phyloP scores from a whole-genome alignment of 2,797 vertebrate genomes.

The Loriculus beryllinus region DNA sequence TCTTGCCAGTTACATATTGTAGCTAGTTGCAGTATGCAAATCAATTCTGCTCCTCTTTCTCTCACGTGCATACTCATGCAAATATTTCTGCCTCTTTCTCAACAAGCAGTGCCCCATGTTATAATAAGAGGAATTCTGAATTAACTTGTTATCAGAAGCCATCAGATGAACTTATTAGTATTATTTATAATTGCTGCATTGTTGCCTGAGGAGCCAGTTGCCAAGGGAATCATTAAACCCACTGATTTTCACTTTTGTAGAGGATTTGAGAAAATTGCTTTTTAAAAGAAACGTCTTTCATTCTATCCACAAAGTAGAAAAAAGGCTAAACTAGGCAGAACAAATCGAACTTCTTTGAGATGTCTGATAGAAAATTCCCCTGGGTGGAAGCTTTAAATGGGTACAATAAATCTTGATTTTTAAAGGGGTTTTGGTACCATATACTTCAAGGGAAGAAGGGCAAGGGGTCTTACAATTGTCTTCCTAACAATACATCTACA shows the following conservation, averaged over 20 bases:
- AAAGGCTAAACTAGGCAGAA: slow-evolving; percentile 73
- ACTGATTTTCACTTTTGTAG: slow-evolving; percentile 53
- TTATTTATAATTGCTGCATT: slow-evolving; percentile 61
- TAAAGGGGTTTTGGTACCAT: slow-evolving; percentile 6
- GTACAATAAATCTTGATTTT: slow-evolving; percentile 68
- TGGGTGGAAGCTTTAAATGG: slow-evolving; percentile 48
- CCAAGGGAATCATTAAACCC: slow-evolving; percentile 62
- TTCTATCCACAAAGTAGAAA: slow-evolving; percentile 65
- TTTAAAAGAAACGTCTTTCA: slow-evolving; percentile 63
- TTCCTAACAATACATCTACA: not conserved
- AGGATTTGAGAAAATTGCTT: slow-evolving; percentile 71
- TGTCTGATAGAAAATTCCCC: slow-evolving; percentile 64
- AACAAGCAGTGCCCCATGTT: not conserved
- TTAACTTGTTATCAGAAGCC: slow-evolving; percentile 33
- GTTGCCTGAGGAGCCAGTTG: slow-evolving; percentile 49
- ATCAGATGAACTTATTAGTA: slow-evolving; percentile 46
- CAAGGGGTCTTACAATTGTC: not conserved
- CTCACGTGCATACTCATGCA: not conserved
- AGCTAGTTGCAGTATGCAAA: not conserved
- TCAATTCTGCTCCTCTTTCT: not conserved
- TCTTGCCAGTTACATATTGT: not conserved
- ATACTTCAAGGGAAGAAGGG: slow-evolving; percentile 16
- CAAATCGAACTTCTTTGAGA: slow-evolving; percentile 71
- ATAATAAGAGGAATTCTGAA: not conserved
- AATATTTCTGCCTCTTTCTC: not conserved